Evolutionary conservation across 2,888 invertebrate species (phyloP), one percentile per base, ranked within the genome.

Genomic region (Drosophila villosipedis): DNA sequence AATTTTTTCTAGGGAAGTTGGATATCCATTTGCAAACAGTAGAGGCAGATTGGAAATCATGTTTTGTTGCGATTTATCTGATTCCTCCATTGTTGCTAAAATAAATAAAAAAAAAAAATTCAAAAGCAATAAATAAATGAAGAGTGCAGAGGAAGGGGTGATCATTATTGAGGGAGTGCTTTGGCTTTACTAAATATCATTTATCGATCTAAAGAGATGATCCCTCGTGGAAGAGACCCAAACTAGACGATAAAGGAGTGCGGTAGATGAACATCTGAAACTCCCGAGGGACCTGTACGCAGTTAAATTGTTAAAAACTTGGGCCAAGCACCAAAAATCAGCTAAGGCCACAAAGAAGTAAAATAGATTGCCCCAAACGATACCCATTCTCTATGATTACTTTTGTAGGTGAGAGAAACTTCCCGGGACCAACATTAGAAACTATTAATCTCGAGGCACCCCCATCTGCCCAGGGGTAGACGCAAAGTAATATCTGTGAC

Each of bases 31-130:
- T 78, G 95, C 95, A 89, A 96, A 96, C 61, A 96, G 93, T 83
- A 96, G 94, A 83, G 96, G 96, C 92, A 96, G 94, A 93, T 96
- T 96, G 78, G 96, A 96, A 93, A 96, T 95, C 95, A 96, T 96
- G 91, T 92, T 92, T 81, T 93, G 92, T 73, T 92, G 92, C 53
- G 89, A 88, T 77, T 92, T 93, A 75, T 92, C 93, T 52, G 91
- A 84, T 72, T 93, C 92, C 73, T 92, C 92, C 93, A 93, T 92
- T 66, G 65, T 64, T 52, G 64, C 91, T 85, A 35, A 77, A 84
- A 52, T 9, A 37, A 25, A 1, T 16, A 22, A 35, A 33, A 31
- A 22, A 35, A 33, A 31, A 31, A 52, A 12, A 12, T 7, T 12
- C 0, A 9, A 39, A 0, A 4, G 19, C 16, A 25, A 41, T 41